A percentile compares a stretch with the other conserved stretches of the same genome.
These are phyloP conservation scores for Eupeodes latifasciatus DNA, from an alignment of 2,888 invertebrate genomes.

Conservation along the genomic window DNA sequence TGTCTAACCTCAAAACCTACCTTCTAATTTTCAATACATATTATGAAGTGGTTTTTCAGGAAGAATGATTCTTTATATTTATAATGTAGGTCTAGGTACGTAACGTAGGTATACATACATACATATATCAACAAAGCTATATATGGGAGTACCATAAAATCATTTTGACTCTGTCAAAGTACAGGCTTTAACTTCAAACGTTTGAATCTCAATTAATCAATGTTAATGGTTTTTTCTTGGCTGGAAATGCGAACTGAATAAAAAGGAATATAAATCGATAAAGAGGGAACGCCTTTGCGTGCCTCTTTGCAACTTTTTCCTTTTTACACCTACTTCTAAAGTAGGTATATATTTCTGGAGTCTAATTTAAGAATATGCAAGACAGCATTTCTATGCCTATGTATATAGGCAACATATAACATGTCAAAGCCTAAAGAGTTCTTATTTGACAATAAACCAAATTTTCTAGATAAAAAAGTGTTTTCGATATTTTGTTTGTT, in stretches of 20 bases:
- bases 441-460: conserved; percentile 21
- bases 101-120: not conserved
- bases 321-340: not conserved
- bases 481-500: not conserved
- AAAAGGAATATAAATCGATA: conserved; percentile 29
- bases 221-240: conserved; percentile 31
- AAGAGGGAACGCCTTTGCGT: conserved; percentile 40
- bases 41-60: conserved; percentile 7
- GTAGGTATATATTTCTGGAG: not conserved
- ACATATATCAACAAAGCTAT: not conserved
- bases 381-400: not conserved
- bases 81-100: not conserved
- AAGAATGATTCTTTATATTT: not conserved
- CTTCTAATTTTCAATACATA: not conserved
- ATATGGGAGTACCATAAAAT: not conserved
- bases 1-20: not conserved
- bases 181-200: conserved; percentile 28
- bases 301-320: conserved; percentile 14
- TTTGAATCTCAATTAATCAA: conserved; percentile 43
- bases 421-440: conserved; percentile 7
- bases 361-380: conserved; percentile 27
- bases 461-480: conserved; percentile 3
- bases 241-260: not conserved
- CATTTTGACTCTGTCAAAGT: conserved; percentile 17
- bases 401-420: not conserved